phyloP scores from a whole-genome alignment of 2,113 vertebrate genomes.

The Neolamprologus variostigma region DNA sequence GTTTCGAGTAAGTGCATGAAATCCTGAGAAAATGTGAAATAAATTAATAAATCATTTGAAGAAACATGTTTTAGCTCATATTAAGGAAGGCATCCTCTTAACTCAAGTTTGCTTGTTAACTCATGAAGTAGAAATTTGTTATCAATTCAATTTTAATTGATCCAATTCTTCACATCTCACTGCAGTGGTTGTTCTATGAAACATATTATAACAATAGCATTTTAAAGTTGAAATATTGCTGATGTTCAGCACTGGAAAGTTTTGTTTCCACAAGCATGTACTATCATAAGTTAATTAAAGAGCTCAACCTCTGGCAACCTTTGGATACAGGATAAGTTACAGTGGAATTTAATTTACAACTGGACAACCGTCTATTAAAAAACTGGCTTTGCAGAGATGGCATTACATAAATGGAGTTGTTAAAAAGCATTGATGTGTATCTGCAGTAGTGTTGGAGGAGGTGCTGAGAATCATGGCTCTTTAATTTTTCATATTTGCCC shows the following conservation, averaged over 20 bases:
- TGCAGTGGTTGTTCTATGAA: neutral
- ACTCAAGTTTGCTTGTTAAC: neutral
- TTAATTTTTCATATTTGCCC: constrained; percentile 42
- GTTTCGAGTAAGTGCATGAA: neutral
- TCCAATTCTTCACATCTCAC: neutral
- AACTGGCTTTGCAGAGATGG: neutral
- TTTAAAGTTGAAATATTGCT: neutral
- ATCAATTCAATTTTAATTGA: neutral
- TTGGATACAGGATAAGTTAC: neutral
- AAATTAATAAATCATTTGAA: neutral
- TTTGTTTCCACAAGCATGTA: neutral
- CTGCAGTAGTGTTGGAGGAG: neutral
- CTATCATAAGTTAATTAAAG: neutral
- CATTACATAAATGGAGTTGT: neutral
- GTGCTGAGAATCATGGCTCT: constrained; percentile 10
- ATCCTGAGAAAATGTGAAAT: neutral
- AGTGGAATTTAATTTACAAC: neutral
- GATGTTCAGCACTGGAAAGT: neutral
- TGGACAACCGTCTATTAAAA: neutral
- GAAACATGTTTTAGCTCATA: neutral
- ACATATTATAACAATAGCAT: neutral
- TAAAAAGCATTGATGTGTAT: neutral
- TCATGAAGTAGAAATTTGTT: neutral
- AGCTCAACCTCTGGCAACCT: neutral
- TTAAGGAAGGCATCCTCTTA: neutral